phyloP scores from a whole-genome alignment of 2,797 vertebrate genomes.

The Astyanax mexicanus region DNA sequence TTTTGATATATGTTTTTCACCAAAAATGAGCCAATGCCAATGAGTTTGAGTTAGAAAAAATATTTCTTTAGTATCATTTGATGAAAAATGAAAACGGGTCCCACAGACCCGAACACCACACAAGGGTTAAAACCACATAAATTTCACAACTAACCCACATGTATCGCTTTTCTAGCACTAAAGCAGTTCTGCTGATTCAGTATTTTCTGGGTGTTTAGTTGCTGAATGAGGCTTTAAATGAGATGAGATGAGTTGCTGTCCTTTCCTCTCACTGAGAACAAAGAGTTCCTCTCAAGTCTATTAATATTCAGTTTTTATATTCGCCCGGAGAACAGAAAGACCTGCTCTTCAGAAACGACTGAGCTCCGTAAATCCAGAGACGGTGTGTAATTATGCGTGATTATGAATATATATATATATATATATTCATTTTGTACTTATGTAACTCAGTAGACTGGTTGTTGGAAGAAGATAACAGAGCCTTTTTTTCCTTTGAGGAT shows the following conservation, averaged over 20 bases:
- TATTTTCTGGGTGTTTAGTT: slow-evolving; percentile 2
- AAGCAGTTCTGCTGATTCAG: background rate
- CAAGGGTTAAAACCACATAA: too few species aligned
- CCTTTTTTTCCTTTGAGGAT: background rate
- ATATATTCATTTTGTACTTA: slow-evolving; percentile 11
- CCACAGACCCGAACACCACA: too few species aligned
- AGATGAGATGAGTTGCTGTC: background rate
- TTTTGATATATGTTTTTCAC: too few species aligned
- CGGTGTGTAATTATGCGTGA: slow-evolving; percentile 15
- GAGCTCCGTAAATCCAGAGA: background rate
- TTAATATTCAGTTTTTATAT: background rate
- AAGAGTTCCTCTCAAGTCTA: background rate
- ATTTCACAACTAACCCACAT: background rate
- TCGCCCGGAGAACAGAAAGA: background rate
- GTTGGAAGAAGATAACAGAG: background rate
- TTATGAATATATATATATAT: slow-evolving; percentile 8
- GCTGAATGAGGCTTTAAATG: slow-evolving; percentile 1
- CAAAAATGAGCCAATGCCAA: too few species aligned
- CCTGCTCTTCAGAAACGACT: background rate
- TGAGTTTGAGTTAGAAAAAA: too few species aligned
- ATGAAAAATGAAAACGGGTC: too few species aligned
- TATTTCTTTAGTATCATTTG: too few species aligned
- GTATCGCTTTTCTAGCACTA: background rate
- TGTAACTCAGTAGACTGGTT: background rate
- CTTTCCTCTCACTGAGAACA: background rate